Conservation (phyloP, 2,113 vertebrate species). For the Lanius ludovicianus region DNA sequence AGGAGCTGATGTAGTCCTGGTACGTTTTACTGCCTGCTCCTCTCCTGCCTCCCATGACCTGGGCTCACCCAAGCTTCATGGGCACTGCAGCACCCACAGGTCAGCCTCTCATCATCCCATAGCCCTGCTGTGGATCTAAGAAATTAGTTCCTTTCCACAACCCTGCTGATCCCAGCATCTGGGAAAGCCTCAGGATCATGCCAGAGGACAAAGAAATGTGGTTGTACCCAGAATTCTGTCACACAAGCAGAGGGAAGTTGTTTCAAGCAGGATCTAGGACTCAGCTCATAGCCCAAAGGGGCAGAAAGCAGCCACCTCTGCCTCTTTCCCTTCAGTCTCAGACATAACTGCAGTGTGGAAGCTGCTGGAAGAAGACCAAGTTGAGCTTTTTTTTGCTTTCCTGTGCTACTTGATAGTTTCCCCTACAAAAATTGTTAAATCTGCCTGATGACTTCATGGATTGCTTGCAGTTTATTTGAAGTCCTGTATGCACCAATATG, state of each 20-base stretch:
- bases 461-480: background rate
- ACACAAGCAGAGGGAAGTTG: background rate
- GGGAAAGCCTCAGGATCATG: background rate
- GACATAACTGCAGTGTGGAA: background rate
- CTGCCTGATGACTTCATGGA: background rate
- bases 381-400: constrained; percentile 20
- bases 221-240: background rate
- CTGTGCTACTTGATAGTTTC: background rate
- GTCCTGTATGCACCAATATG: accelerated
- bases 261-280: background rate
- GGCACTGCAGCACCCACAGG: background rate
- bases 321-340: background rate
- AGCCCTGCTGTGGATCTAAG: background rate
- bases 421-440: background rate
- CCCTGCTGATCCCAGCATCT: background rate
- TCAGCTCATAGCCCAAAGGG: background rate
- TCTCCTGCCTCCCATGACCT: background rate
- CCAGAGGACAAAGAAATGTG: background rate
- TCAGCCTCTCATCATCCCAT: background rate
- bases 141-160: background rate
- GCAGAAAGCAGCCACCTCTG: background rate
- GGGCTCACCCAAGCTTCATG: background rate
- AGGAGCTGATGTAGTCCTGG: background rate
- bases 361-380: background rate
- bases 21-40: background rate